A percentile compares a stretch with the other conserved stretches of the same genome.
phyloP scores from a whole-genome alignment of 2,113 vertebrate species.

The Platysternon megacephalum region DNA sequence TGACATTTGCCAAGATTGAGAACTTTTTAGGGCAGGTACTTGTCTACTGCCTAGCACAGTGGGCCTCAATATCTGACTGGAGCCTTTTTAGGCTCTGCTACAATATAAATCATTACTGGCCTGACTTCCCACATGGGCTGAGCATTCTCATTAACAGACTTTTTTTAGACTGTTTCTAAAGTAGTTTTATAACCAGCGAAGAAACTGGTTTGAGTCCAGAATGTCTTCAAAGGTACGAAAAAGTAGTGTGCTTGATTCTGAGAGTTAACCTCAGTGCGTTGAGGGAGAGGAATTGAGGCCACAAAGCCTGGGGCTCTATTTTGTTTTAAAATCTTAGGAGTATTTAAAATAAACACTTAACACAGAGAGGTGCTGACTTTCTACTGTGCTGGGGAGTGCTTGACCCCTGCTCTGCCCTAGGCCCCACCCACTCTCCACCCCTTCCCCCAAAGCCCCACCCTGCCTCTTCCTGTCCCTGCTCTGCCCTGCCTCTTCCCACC shows the following conservation, averaged over 20 bases:
- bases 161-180: background rate
- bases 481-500: no score
- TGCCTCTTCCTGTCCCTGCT: no score
- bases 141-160: background rate
- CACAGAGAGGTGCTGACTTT: background rate
- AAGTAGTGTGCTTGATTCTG: background rate
- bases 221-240: background rate
- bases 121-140: background rate
- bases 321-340: background rate
- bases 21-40: background rate
- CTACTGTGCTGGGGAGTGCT: no score
- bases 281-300: background rate
- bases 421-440: no score
- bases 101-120: rapidly evolving
- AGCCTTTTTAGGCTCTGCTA: rapidly evolving
- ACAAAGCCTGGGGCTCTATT: background rate
- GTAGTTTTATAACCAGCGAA: background rate
- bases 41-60: rapidly evolving
- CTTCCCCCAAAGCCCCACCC: no score
- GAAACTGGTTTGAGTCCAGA: background rate
- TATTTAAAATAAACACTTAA: background rate
- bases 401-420: no score
- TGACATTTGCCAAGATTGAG: rapidly evolving
- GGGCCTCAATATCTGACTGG: background rate
- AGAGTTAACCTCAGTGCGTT: rapidly evolving